Evolutionary conservation across 2,113 vertebrate genomes (phyloP).

Genomic region (Scytalopus superciliaris): DNA sequence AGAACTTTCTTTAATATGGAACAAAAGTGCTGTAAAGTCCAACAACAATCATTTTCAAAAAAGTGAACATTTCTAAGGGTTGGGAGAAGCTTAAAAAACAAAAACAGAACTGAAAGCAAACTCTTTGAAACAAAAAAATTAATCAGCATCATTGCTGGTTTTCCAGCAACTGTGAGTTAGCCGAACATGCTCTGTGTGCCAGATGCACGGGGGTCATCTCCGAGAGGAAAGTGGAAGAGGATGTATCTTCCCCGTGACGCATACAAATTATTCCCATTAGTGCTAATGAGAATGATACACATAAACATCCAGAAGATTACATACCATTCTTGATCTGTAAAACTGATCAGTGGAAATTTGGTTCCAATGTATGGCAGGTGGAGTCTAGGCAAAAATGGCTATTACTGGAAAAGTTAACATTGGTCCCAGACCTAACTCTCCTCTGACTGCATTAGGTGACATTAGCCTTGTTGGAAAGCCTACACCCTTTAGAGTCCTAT

Average conservation of each 20-base stretch:
- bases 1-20: constrained; percentile 66
- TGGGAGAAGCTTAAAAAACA: constrained; percentile 58
- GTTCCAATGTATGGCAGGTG: constrained; percentile 61
- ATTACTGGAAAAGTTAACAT: constrained; percentile 58
- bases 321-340: constrained; percentile 67
- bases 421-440: constrained; percentile 6
- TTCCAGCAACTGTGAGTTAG: constrained; percentile 65
- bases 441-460: background rate
- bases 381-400: constrained; percentile 65
- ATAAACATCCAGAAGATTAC: constrained; percentile 67
- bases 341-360: constrained; percentile 64
- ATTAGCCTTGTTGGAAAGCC: background rate
- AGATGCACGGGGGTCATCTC: constrained; percentile 32
- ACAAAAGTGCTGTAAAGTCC: constrained; percentile 31
- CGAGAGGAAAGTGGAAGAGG: constrained; percentile 25
- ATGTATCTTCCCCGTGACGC: constrained; percentile 31
- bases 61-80: constrained; percentile 47
- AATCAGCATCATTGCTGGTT: constrained; percentile 48
- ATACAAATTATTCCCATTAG: constrained; percentile 61
- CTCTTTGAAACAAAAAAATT: constrained; percentile 38
- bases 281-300: constrained; percentile 65
- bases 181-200: constrained; percentile 40
- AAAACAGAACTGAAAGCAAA: constrained; percentile 47
- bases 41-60: constrained; percentile 59
- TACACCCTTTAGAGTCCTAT: background rate